Base-by-base conservation (phyloP, 2,797 vertebrate genomes). In the Coracias cyanogaster region DNA sequence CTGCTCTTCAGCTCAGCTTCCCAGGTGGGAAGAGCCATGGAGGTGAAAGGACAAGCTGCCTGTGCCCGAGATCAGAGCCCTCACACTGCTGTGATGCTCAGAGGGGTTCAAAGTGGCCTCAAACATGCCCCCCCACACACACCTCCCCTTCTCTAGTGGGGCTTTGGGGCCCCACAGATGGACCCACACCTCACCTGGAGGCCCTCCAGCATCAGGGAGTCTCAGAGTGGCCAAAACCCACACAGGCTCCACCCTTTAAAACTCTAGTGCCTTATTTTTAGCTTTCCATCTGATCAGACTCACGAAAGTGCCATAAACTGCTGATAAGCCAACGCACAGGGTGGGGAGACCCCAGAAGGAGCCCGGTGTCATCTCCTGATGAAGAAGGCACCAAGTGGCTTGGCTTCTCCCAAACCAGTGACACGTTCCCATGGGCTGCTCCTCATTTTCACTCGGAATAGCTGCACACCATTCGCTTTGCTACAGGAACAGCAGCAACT, bases 381-480 rank as follows among this genome's bases (percentile, higher is more conserved):
- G 41, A 28, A 3, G 26, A 10, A 45, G 37, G 33, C 31, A 48
- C 25, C 33, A 1, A 5, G 67, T 83, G 48, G 25, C 41, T 71
- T 7, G 0, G 33, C 58, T 78, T 1, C 17, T 45, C 69, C 33
- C 10, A 2, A 24, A 1, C 5, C 35, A 51, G 22, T 7, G 8
- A 16, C 41, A 17, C 45, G 0, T 17, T 4, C 2, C 81, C 45
- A 14, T 1, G 5, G 57, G 62, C 81, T 76, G 43, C 72, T 61
- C 46, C 2, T 24, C 15, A 2, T 49, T 65, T 82, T 83, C 45
- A 28, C 64, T 29, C 19, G 60, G 24, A 26, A 22, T 35, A 28
- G 16, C 8, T 2, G 3, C 37, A 7, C 26, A 4, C 17, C 0
- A 0, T 57, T 71, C 0, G 0, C 60, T 31, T 37, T 4, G 0